phyloP scores from a whole-genome alignment of 2,113 vertebrate species.

The Macroglossus sobrinus region DNA sequence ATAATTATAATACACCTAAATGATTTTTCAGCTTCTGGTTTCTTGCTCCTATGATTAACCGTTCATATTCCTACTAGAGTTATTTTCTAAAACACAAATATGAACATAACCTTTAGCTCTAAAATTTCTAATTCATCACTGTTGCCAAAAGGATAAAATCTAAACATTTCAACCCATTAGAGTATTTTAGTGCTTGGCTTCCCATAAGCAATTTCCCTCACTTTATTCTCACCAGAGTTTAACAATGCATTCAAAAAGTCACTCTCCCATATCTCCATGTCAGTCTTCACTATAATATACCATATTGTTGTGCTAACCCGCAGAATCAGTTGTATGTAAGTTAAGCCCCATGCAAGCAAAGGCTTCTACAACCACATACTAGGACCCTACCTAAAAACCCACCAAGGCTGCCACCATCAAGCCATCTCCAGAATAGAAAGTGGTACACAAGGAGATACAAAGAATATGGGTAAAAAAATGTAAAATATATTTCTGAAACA shows the following conservation, averaged over 20 bases:
- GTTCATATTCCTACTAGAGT: not conserved
- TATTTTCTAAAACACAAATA: not conserved
- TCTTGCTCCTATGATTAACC: not conserved
- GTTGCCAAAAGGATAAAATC: not conserved
- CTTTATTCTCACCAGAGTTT: not conserved
- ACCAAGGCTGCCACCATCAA: not conserved
- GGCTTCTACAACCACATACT: not conserved
- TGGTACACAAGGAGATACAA: not conserved
- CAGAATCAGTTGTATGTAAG: not conserved
- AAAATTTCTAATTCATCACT: not conserved
- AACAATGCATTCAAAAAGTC: not conserved
- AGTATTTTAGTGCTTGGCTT: not conserved
- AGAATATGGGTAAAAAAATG: not conserved
- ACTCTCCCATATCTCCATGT: not conserved
- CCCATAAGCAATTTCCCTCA: not conserved
- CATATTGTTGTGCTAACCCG: not conserved
- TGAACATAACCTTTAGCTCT: not conserved
- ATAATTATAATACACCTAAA: not conserved
- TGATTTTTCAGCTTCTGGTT: not conserved
- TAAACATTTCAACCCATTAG: not conserved
- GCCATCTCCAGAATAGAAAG: not conserved
- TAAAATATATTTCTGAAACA: not conserved
- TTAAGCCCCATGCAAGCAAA: not conserved
- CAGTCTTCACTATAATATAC: not conserved
- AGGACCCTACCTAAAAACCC: not conserved